A percentile compares a stretch with the other conserved stretches of the same genome.
Evolutionary conservation across 2,797 vertebrate species (phyloP).

Genomic region (Pempheris klunzingeri): DNA sequence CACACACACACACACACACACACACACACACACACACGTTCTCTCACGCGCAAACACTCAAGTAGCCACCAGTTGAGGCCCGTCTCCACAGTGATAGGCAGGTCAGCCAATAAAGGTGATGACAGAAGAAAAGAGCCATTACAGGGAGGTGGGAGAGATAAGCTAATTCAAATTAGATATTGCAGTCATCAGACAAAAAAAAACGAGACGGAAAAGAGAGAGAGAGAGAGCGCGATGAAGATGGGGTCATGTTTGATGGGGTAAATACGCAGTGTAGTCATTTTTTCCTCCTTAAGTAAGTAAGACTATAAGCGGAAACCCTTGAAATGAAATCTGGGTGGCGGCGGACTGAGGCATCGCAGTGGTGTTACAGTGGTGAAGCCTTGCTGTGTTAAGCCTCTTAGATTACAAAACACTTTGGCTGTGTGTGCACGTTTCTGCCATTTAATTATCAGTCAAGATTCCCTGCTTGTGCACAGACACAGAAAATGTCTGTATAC

Average conservation of each 20-base stretch:
- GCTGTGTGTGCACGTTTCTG: slow-evolving; percentile 69
- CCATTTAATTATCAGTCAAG: slow-evolving; percentile 70
- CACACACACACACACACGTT: slow-evolving; percentile 7
- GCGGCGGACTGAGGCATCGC: slow-evolving; percentile 53
- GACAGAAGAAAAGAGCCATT: slow-evolving; percentile 69
- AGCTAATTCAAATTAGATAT: slow-evolving; percentile 77
- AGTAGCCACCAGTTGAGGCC: slow-evolving; percentile 33
- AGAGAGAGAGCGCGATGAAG: slow-evolving; percentile 7
- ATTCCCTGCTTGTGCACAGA: slow-evolving; percentile 40
- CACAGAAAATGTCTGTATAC: slow-evolving; percentile 25
- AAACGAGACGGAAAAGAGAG: slow-evolving; percentile 1
- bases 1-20: background rate
- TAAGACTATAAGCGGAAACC: slow-evolving; percentile 71
- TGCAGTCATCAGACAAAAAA: slow-evolving; percentile 43
- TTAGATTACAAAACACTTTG: slow-evolving; percentile 81
- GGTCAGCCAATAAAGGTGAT: slow-evolving; percentile 69
- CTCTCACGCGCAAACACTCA: slow-evolving; percentile 3
- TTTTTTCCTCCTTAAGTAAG: slow-evolving; percentile 52
- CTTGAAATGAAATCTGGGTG: slow-evolving; percentile 70
- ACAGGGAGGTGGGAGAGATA: slow-evolving; percentile 62
- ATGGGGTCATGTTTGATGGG: slow-evolving; percentile 38
- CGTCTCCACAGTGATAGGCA: slow-evolving; percentile 54
- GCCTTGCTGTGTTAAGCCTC: slow-evolving; percentile 80
- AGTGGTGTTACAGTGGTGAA: slow-evolving; percentile 58
- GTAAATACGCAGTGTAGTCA: slow-evolving; percentile 64